Evolutionary conservation across 1,140 invertebrate genomes (phyloP), one percentile per base, ranked within the genome.

Genomic region (Bombus affinis): DNA sequence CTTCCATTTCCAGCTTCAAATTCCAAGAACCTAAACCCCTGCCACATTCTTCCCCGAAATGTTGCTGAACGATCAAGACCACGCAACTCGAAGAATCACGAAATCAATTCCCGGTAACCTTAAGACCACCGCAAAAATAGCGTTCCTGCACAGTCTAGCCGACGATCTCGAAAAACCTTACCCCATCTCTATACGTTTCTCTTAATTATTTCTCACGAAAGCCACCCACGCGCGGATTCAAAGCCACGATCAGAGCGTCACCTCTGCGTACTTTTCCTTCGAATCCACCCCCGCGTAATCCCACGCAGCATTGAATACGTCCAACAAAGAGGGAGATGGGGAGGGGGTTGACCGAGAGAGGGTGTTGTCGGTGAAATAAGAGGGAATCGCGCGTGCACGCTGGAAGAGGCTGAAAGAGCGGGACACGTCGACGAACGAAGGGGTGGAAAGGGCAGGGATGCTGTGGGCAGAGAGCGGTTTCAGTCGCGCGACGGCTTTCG

Each of bases 401-500:
- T 18, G 79, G 71, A 77, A 86, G 85, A 81, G 85, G 74, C 39
- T 78, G 86, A 86, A 83, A 88, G 81, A 88, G 87, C 72, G 84
- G 74, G 80, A 70, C 47, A 53, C 62, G 59, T n/a, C 59, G 59
- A n/a, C 53, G 76, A 59, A 44, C 53, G 78, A 42, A 53, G 80
- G 86, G 86, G 73, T 65, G 74, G 71, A 79, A 88, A 86, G 86
- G 76, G 88, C 76, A 66, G 88, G 89, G 90, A 91, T 90, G 89
- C 89, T 88, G 88, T 75, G 86, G 81, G 89, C 84, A 88, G 88
- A 92, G 91, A 91, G 90, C 89, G 86, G 85, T 90, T 92, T 94
- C 92, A 94, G 93, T 94, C 92, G 93, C 89, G 93, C 92, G 93
- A 93, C 92, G 91, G 93, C 93, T 93, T 89, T 94, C 92, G 93